These are phyloP conservation scores for Chalcosyrphus nemorum DNA, from an alignment of 2,888 invertebrate species.

Conservation along the genomic window DNA sequence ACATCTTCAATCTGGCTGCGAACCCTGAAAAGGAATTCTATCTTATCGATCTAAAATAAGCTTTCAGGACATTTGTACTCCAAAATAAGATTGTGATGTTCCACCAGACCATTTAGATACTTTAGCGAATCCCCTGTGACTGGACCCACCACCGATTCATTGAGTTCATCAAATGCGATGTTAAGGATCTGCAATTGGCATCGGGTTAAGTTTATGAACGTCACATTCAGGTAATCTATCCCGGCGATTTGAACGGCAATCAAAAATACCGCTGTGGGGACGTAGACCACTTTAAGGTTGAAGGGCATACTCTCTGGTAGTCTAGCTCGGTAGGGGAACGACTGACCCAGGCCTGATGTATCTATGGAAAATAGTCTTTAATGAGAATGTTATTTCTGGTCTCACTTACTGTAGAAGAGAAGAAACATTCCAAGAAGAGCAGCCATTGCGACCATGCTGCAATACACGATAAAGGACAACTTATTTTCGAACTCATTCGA, in stretches of 20 bases:
- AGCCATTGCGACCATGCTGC: neutral
- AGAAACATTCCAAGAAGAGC: neutral
- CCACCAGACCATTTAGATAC: too few relatives aligned
- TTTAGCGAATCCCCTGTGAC: constrained; percentile 29
- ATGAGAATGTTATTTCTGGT: too few relatives aligned
- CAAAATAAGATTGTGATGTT: constrained; percentile 20
- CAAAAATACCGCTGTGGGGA: constrained; percentile 74
- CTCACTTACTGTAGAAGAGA: neutral
- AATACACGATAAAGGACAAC: neutral
- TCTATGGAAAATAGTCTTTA: too few relatives aligned
- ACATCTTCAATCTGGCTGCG: constrained; percentile 75
- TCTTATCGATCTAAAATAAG: neutral
- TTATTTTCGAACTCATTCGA: constrained; percentile 7
- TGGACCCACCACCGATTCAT: constrained; percentile 21
- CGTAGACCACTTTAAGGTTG: constrained; percentile 72
- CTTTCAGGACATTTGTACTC: too few relatives aligned
- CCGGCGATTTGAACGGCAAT: constrained; percentile 74
- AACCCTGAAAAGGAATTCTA: constrained; percentile 64
- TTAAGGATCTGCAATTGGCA: constrained; percentile 77
- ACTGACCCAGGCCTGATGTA: constrained; percentile 50
- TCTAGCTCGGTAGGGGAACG: constrained; percentile 76
- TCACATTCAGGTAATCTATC: constrained; percentile 77
- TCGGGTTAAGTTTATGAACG: constrained; percentile 77
- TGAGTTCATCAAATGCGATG: constrained; percentile 75
- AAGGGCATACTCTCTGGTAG: constrained; percentile 74